Evolutionary conservation across 35 echinoderm and acorn worm species (phyloP).

Genomic region (Anneissia japonica): DNA sequence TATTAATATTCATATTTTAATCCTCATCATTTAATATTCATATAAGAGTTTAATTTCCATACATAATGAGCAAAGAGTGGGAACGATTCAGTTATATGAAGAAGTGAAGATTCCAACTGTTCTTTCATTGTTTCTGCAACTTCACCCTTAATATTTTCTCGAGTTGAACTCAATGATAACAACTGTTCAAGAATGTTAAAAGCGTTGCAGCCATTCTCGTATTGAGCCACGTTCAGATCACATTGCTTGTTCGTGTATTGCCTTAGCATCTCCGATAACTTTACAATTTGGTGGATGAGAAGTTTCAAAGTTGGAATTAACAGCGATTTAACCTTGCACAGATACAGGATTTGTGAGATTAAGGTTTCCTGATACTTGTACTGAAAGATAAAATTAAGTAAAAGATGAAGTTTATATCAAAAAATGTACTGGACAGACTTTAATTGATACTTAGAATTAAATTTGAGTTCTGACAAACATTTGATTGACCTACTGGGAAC

Average conservation of each 20-base stretch:
- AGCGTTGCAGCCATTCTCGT: background rate
- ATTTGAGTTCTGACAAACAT: too few relatives aligned
- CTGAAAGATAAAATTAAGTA: background rate
- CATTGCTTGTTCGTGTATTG: background rate
- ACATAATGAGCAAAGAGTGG: background rate
- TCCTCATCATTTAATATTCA: too few relatives aligned
- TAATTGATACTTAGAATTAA: too few relatives aligned
- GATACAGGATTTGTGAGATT: background rate
- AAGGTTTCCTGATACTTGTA: background rate
- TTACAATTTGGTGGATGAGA: background rate
- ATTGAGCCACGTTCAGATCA: background rate
- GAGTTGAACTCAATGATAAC: background rate
- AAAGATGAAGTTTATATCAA: too few relatives aligned
- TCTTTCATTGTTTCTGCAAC: background rate
- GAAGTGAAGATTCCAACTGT: background rate
- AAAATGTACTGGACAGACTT: too few relatives aligned
- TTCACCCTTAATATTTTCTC: background rate
- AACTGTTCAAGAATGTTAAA: background rate
- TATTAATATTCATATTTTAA: too few relatives aligned
- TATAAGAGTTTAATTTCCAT: background rate
- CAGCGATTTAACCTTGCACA: background rate
- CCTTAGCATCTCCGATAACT: background rate
- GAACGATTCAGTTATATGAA: background rate
- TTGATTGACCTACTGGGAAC: too few relatives aligned
- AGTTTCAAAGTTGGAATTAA: background rate